A percentile compares a stretch with the other conserved stretches of the same genome.
Evolutionary conservation across 2,888 invertebrate species (phyloP).

Genomic region (Leptinotarsa rubiginosa): DNA sequence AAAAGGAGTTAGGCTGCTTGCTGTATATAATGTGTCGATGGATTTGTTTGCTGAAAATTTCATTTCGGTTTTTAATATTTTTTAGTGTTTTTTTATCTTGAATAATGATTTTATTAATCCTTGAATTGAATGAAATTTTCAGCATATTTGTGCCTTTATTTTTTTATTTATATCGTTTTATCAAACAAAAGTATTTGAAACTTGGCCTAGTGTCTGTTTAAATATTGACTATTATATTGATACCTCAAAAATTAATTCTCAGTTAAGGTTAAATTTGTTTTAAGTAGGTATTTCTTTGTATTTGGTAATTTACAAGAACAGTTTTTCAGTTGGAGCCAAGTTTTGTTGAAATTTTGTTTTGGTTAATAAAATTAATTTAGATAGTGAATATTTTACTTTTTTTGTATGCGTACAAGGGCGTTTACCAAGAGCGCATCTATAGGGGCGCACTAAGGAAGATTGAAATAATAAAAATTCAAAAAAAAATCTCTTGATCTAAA

Average conservation of each 20-base stretch:
- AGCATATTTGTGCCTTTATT: constrained; percentile 56
- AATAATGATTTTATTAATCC: constrained; percentile 35
- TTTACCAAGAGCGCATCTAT: too few species aligned
- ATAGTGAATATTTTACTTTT: constrained; percentile 17
- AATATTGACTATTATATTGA: constrained; percentile 24
- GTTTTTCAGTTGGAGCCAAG: constrained; percentile 48
- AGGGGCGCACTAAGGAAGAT: too few species aligned
- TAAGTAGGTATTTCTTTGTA: constrained; percentile 35
- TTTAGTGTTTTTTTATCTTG: constrained; percentile 35
- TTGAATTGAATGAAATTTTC: constrained; percentile 49
- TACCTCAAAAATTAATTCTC: constrained; percentile 30
- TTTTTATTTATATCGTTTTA: constrained; percentile 52
- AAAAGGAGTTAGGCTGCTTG: constrained; percentile 58
- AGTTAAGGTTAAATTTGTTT: constrained; percentile 34
- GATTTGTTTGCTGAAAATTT: constrained; percentile 53
- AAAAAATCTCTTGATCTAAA: too few species aligned
- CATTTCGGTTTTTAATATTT: constrained; percentile 37
- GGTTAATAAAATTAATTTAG: constrained; percentile 52
- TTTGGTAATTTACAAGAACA: constrained; percentile 32
- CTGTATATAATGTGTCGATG: constrained; percentile 41
- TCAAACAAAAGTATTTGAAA: constrained; percentile 42
- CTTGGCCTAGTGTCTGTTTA: constrained; percentile 51
- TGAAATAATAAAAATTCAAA: too few species aligned
- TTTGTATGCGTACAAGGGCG: too few species aligned
- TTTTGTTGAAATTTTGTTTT: constrained; percentile 53